A percentile compares a stretch with the other conserved stretches of the same genome.
phyloP scores from a whole-genome alignment of 2,113 vertebrate species.

The Pseudopodoces humilis region DNA sequence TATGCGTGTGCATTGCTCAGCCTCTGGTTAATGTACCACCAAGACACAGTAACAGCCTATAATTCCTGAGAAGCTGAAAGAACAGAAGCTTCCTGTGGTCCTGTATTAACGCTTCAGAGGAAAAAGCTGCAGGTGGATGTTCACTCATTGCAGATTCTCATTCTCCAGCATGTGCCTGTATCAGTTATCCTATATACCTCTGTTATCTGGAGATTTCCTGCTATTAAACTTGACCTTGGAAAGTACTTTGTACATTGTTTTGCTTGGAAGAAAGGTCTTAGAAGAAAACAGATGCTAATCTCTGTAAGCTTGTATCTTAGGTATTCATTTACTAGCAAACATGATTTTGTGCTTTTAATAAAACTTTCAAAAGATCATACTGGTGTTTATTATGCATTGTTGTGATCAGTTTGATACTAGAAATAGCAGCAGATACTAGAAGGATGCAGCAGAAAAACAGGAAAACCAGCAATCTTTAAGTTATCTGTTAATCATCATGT shows the following conservation, averaged over 20 bases:
- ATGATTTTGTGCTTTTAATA: not conserved
- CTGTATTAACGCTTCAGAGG: slow-evolving; percentile 22
- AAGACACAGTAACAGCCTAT: not conserved
- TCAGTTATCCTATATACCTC: slow-evolving; percentile 33
- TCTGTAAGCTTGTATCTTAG: not conserved
- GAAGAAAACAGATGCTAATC: slow-evolving; percentile 28
- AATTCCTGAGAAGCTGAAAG: slow-evolving; percentile 56
- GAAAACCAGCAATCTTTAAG: not conserved
- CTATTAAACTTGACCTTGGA: slow-evolving; percentile 61
- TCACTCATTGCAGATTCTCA: slow-evolving; percentile 39
- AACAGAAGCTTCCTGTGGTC: slow-evolving; percentile 49
- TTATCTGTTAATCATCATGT: not conserved
- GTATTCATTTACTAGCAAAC: not conserved
- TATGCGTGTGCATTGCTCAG: slow-evolving; percentile 8
- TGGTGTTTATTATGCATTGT: not conserved
- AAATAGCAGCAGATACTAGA: not conserved
- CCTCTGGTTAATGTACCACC: not conserved
- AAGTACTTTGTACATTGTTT: not conserved
- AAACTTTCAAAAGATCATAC: not conserved
- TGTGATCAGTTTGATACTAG: not conserved
- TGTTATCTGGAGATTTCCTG: slow-evolving; percentile 51
- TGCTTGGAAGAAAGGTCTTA: slow-evolving; percentile 19
- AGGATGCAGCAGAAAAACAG: not conserved
- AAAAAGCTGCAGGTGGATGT: slow-evolving; percentile 51
- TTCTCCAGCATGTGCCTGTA: slow-evolving; percentile 36